These are phyloP conservation scores for Callorhinus ursinus DNA, from an alignment of 2,113 vertebrate species.

Conservation along the genomic window DNA sequence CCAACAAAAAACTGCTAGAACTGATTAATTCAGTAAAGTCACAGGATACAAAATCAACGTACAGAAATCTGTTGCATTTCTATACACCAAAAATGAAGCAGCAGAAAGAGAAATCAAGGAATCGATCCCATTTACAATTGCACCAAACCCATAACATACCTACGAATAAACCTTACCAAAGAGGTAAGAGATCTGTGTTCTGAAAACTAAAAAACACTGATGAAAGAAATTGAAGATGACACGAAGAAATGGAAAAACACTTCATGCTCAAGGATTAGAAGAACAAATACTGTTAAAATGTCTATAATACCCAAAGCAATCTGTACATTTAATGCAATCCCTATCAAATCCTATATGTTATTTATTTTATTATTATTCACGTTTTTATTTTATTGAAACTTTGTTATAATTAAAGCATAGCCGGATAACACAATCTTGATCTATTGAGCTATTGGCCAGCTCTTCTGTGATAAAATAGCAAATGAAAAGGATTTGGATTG, in stretches of 20 bases:
- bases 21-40: background rate
- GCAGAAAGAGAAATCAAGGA: background rate
- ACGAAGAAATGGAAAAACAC: background rate
- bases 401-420: background rate
- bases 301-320: background rate
- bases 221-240: background rate
- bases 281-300: background rate
- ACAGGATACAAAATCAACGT: background rate
- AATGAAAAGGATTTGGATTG: background rate
- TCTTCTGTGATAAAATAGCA: background rate
- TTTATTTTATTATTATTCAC: background rate
- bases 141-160: background rate
- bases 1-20: background rate
- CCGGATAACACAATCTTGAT: background rate
- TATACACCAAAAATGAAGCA: background rate
- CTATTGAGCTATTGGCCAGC: background rate
- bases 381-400: slow-evolving; percentile 17
- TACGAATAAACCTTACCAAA: background rate
- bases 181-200: background rate
- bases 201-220: background rate
- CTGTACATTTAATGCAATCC: background rate
- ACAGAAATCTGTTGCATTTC: background rate
- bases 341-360: background rate
- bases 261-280: background rate
- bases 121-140: background rate